phyloP scores from a whole-genome alignment of 2,113 vertebrate species.

The Microtus ochrogaster region DNA sequence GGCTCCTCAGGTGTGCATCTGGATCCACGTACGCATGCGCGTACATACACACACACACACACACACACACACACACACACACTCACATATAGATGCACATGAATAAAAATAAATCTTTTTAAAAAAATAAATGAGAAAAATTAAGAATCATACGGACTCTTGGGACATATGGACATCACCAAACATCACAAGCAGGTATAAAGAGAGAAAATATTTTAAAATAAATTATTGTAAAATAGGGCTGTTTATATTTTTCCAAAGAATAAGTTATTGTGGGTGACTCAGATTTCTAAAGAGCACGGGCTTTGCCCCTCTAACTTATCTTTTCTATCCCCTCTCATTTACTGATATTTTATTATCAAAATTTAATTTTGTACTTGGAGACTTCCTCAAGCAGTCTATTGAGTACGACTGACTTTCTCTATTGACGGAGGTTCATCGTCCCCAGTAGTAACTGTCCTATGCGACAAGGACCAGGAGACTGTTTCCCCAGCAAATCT shows the following conservation, averaged over 20 bases:
- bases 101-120: neutral
- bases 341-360: neutral
- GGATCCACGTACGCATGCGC: no score
- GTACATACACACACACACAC: no score
- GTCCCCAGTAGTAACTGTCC: neutral
- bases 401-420: neutral
- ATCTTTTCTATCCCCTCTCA: neutral
- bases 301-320: neutral
- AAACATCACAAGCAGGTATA: neutral
- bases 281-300: neutral
- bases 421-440: neutral
- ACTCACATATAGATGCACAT: neutral
- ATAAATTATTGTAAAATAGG: neutral
- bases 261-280: neutral
- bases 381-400: neutral
- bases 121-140: neutral
- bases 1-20: neutral
- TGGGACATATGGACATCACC: neutral
- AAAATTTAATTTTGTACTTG: neutral
- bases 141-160: neutral
- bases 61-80: neutral
- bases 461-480: neutral
- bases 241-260: neutral
- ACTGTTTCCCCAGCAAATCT: neutral
- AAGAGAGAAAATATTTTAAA: constrained; percentile 2